Evolutionary conservation across 1,140 invertebrate species (phyloP).

Genomic region (Drosophila simulans): DNA sequence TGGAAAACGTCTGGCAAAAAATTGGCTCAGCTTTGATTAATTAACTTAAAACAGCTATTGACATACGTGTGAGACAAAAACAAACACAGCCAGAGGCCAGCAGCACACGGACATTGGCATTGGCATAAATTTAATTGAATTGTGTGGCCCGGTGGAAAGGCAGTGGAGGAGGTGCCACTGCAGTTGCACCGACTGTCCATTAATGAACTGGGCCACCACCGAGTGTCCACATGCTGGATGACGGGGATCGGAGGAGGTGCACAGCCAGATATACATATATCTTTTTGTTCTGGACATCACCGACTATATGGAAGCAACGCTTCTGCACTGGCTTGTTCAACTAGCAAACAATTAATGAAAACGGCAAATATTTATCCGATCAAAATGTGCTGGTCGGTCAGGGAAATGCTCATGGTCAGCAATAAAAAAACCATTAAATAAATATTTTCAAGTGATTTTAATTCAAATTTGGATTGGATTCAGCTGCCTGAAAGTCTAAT

Average conservation of each 20-base stretch:
- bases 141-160: slow-evolving; percentile 19
- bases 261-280: slow-evolving; percentile 16
- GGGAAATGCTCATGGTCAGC: not conserved
- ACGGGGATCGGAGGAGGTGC: not conserved
- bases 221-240: slow-evolving; percentile 1
- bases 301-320: not conserved
- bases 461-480: not conserved
- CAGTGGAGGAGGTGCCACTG: slow-evolving; percentile 17
- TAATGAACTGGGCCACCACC: slow-evolving; percentile 51
- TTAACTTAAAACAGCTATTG: slow-evolving; percentile 78
- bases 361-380: slow-evolving; percentile 12
- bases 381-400: not conserved
- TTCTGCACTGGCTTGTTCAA: slow-evolving; percentile 19
- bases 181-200: slow-evolving; percentile 27
- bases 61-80: slow-evolving; percentile 29
- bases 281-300: not conserved
- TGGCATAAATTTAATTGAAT: slow-evolving; percentile 78
- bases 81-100: slow-evolving; percentile 11
- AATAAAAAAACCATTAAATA: slow-evolving; percentile 19
- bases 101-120: slow-evolving; percentile 50
- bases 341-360: slow-evolving; percentile 22
- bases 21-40: slow-evolving; percentile 77
- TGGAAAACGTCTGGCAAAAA: slow-evolving; percentile 57
- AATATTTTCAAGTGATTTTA: not conserved
- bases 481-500: not conserved